These are phyloP conservation scores for Scaptodrosophila latifasciaeformis DNA, from an alignment of 2,888 invertebrate species.

Conservation along the genomic window DNA sequence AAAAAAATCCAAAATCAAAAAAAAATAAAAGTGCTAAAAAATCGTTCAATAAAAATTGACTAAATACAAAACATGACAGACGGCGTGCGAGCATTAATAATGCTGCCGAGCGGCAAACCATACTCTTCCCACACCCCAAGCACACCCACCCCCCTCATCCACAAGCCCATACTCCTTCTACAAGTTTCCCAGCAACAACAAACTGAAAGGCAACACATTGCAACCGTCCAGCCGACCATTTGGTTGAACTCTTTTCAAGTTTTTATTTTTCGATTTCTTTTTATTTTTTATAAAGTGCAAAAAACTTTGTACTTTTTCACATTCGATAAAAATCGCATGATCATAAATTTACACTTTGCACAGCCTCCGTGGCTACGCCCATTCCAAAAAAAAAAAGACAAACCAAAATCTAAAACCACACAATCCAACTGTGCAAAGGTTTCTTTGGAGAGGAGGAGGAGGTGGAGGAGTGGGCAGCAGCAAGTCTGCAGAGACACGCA, in stretches of 20 bases:
- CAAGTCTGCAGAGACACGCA: constrained; percentile 2
- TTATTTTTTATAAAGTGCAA: constrained; percentile 68
- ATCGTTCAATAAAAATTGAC: constrained; percentile 61
- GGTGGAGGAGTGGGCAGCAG: constrained; percentile 5
- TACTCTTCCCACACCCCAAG: background rate
- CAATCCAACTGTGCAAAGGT: background rate
- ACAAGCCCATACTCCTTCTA: too few relatives aligned
- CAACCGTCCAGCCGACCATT: background rate
- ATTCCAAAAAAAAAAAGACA: constrained; percentile 28
- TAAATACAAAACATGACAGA: constrained; percentile 66
- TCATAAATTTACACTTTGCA: constrained; percentile 75
- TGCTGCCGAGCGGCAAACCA: constrained; percentile 42
- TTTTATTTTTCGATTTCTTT: constrained; percentile 16
- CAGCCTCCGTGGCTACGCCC: constrained; percentile 73
- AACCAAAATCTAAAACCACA: constrained; percentile 3
- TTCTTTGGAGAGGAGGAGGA: constrained; percentile 10
- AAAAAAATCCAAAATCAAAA: constrained; percentile 24
- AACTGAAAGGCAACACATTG: too few relatives aligned
- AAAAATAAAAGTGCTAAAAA: constrained; percentile 42
- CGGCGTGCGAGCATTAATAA: constrained; percentile 70
- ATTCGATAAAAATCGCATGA: constrained; percentile 74
- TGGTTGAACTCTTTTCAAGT: too few relatives aligned
- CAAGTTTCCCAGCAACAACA: too few relatives aligned
- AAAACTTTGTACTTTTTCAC: constrained; percentile 64
- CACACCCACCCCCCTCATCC: too few relatives aligned